Conservation (phyloP, 2,113 vertebrate genomes). For the Oreochromis niloticus region DNA sequence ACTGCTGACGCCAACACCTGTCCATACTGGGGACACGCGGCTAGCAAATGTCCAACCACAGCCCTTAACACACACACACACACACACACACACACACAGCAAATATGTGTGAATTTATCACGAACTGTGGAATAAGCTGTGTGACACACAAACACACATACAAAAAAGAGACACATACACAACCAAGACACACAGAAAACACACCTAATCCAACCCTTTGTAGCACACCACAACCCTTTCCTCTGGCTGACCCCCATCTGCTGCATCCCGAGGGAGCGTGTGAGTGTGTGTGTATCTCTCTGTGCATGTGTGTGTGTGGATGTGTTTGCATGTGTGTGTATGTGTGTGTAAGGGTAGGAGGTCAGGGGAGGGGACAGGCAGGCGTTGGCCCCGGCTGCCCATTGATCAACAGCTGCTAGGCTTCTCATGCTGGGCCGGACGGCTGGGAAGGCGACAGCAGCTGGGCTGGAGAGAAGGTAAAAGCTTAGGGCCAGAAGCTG, state of each 20-base stretch:
- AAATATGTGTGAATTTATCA: not conserved
- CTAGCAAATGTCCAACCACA: slow-evolving; percentile 72
- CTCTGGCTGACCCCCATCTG: slow-evolving; percentile 68
- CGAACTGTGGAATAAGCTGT: not conserved
- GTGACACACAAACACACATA: not conserved
- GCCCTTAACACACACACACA: not conserved
- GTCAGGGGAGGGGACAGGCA: slow-evolving; percentile 64
- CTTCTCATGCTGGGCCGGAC: slow-evolving; percentile 72
- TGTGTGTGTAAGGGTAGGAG: slow-evolving; percentile 51
- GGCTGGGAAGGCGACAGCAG: slow-evolving; percentile 63
- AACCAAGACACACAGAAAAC: not conserved
- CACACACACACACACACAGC: not conserved
- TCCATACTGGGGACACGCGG: slow-evolving; percentile 68
- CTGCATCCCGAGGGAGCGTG: slow-evolving; percentile 60
- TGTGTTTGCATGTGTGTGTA: slow-evolving; percentile 7
- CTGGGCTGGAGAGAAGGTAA: slow-evolving; percentile 52
- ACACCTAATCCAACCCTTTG: slow-evolving; percentile 56
- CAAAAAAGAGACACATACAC: not conserved
- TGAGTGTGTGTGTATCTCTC: slow-evolving; percentile 11
- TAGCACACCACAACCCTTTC: slow-evolving; percentile 51
- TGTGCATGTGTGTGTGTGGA: not conserved
- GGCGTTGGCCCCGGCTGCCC: slow-evolving; percentile 70
- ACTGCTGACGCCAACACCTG: slow-evolving; percentile 77
- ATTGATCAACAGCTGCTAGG: slow-evolving; percentile 76
- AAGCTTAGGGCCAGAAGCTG: slow-evolving; percentile 38